phyloP scores from a whole-genome alignment of 2,113 vertebrate species.

The Megalops atlanticus region DNA sequence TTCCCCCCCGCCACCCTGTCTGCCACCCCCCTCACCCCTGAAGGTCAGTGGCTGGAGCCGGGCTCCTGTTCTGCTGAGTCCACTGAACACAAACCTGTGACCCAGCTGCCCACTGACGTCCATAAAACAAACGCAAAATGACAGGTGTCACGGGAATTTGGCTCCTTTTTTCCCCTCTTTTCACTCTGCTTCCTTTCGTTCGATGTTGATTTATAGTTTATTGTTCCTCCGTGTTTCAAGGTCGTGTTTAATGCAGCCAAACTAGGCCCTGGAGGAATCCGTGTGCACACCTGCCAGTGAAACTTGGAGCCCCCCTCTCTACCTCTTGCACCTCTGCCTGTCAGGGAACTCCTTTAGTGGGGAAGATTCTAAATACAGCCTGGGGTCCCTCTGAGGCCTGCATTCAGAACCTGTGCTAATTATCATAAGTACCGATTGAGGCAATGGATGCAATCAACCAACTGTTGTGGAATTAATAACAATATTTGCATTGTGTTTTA shows the following conservation, averaged over 20 bases:
- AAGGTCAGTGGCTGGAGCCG: conserved; percentile 64
- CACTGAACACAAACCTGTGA: conserved; percentile 51
- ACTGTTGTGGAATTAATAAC: neutral
- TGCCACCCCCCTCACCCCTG: conserved; percentile 40
- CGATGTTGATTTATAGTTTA: conserved; percentile 67
- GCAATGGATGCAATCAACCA: conserved; percentile 17
- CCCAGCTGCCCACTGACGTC: conserved; percentile 62
- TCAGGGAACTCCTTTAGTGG: conserved; percentile 42
- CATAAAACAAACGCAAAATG: conserved; percentile 77
- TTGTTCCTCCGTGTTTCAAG: conserved; percentile 73
- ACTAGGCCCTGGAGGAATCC: conserved; percentile 52
- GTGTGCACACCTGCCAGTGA: conserved; percentile 53
- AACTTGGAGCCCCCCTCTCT: conserved; percentile 31
- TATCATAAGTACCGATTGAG: neutral
- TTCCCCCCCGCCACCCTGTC: neutral
- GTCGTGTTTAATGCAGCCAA: conserved; percentile 60
- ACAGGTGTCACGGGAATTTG: conserved; percentile 67
- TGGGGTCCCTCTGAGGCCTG: conserved; percentile 40
- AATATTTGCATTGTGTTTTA: neutral
- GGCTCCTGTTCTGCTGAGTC: conserved; percentile 64
- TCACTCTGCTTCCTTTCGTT: conserved; percentile 40
- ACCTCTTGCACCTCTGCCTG: conserved; percentile 34
- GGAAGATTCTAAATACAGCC: conserved; percentile 37
- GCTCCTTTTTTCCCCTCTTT: conserved; percentile 50
- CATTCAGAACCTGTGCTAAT: conserved; percentile 35